phyloP scores from a whole-genome alignment of 2,888 invertebrate species.

The Hololepta plana region DNA sequence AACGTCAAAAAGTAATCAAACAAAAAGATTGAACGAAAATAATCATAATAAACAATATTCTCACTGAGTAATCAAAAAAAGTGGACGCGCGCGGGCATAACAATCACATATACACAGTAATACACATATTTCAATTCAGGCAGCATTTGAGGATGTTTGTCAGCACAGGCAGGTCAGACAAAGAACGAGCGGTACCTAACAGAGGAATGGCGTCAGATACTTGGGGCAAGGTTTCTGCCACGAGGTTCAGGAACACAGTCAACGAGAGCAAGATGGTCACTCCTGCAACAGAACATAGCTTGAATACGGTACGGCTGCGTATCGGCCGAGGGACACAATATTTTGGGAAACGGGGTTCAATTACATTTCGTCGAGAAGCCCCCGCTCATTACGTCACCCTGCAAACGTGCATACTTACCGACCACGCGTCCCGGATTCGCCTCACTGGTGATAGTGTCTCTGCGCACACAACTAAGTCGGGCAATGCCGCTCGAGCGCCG shows the following conservation, averaged over 20 bases:
- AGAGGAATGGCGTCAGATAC: conserved; percentile 99
- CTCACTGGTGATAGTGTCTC: too few species aligned
- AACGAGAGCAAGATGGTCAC: conserved; percentile 98
- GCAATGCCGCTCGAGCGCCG: too few species aligned
- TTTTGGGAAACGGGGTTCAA: background rate
- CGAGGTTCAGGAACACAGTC: conserved; percentile 99
- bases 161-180: conserved; percentile 32
- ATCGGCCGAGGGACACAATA: background rate
- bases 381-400: background rate
- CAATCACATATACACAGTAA: conserved; percentile 28
- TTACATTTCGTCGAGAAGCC: too few species aligned
- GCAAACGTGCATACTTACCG: too few species aligned
- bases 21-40: conserved; percentile 4
- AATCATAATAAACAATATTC: conserved; percentile 7
- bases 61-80: conserved; percentile 9
- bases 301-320: conserved; percentile 27
- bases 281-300: conserved; percentile 69
- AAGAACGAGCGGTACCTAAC: conserved; percentile 64
- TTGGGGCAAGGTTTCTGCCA: conserved; percentile 99
- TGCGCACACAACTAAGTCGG: too few species aligned
- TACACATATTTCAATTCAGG: conserved; percentile 26
- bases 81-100: conserved; percentile 24
- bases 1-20: conserved; percentile 9
- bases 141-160: conserved; percentile 27
- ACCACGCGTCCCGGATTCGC: too few species aligned